Evolutionary conservation across 1,140 invertebrate genomes (phyloP).

Genomic region (Papilio dardanus): DNA sequence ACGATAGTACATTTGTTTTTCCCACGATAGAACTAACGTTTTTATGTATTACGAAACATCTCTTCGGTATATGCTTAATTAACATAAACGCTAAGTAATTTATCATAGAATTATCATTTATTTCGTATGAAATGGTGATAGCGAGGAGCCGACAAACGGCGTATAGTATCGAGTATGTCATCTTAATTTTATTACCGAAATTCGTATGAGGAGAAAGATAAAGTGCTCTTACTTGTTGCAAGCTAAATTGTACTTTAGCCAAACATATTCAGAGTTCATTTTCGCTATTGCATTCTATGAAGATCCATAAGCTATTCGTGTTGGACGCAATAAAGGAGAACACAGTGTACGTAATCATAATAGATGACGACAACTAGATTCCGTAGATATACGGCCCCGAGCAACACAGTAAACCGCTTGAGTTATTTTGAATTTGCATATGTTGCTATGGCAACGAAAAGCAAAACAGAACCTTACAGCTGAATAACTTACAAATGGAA

Average conservation of each 20-base stretch:
- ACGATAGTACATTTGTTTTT: background rate
- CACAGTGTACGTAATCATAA: conserved; percentile 34
- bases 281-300: background rate
- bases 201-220: conserved; percentile 35
- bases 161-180: conserved; percentile 38
- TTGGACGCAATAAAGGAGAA: conserved; percentile 24
- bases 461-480: conserved; percentile 18
- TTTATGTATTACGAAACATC: background rate
- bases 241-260: background rate
- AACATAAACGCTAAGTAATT: conserved; percentile 28
- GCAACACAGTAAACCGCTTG: conserved; percentile 23
- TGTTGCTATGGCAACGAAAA: conserved; percentile 20
- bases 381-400: conserved; percentile 16
- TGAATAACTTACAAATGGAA: conserved; percentile 1
- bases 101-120: conserved; percentile 14
- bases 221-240: conserved; percentile 1
- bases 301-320: conserved; percentile 4
- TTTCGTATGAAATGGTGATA: conserved; percentile 26
- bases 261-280: background rate
- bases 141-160: conserved; percentile 29
- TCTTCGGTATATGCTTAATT: background rate
- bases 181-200: conserved; percentile 43
- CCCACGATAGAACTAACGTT: background rate
- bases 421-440: conserved; percentile 33
- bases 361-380: conserved; percentile 38